Percentiles rank a stretch among this genome's conserved stretches.
Conservation (phyloP, 1,140 invertebrate species). For the Platyscapa corneri region DNA sequence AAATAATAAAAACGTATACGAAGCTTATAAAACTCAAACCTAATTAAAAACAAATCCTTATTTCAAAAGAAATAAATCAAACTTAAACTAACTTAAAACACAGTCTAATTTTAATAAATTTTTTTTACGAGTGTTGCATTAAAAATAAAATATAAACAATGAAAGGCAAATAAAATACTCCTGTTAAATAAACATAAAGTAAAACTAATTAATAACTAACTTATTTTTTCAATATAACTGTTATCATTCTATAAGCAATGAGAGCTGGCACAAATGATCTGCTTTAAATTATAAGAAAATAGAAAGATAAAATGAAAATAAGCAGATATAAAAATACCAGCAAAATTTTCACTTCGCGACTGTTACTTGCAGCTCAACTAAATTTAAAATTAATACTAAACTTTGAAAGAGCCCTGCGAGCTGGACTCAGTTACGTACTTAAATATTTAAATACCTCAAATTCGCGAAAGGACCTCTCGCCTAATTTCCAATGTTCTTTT, state of each 20-base stretch:
- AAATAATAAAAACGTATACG: too few relatives aligned
- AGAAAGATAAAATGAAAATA: not conserved
- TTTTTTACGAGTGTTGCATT: too few relatives aligned
- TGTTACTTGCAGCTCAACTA: not conserved
- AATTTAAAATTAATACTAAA: not conserved
- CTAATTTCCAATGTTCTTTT: constrained; percentile 24
- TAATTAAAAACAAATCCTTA: too few relatives aligned
- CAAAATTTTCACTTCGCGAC: not conserved
- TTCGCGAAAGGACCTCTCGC: not conserved
- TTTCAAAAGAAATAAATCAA: too few relatives aligned
- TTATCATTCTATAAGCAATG: not conserved
- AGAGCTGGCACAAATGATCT: not conserved
- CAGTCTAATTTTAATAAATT: too few relatives aligned
- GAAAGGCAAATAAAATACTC: not conserved
- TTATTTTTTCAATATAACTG: not conserved
- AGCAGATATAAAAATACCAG: not conserved
- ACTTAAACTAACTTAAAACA: too few relatives aligned
- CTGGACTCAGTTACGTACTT: not conserved
- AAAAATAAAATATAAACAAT: not conserved
- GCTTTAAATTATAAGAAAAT: not conserved
- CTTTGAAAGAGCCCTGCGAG: not conserved
- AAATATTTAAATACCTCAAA: constrained; percentile 27
- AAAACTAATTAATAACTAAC: not conserved
- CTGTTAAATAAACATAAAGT: not conserved
- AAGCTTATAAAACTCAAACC: too few relatives aligned